Evolutionary conservation across 2,113 vertebrate genomes (phyloP).

Genomic region (Phycodurus eques): DNA sequence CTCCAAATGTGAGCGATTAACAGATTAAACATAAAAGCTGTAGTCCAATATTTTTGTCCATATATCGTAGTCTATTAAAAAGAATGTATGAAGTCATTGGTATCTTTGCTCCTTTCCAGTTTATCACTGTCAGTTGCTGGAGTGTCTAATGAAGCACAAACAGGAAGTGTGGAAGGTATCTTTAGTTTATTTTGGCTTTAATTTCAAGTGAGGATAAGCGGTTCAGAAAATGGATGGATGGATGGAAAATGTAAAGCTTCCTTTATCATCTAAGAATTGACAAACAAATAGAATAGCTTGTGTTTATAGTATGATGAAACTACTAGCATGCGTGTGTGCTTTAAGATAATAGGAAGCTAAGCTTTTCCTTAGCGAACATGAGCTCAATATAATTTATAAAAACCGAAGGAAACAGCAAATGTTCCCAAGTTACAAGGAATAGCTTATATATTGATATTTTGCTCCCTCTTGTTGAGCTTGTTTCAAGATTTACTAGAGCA

Average conservation of each 20-base stretch:
- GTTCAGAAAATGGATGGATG: no score
- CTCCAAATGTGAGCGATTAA: background rate
- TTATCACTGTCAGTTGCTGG: constrained; percentile 97
- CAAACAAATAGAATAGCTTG: background rate
- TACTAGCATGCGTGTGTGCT: background rate
- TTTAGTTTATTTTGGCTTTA: background rate
- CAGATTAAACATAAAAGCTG: background rate
- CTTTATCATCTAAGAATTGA: background rate
- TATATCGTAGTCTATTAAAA: background rate
- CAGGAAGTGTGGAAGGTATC: constrained; percentile 99
- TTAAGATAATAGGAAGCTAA: background rate
- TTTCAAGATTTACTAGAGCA: background rate
- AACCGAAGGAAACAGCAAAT: background rate
- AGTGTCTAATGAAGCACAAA: constrained; percentile 99
- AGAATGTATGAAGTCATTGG: background rate
- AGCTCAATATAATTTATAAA: background rate
- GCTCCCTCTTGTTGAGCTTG: background rate
- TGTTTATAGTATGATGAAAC: background rate
- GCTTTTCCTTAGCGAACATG: background rate
- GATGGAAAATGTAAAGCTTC: background rate
- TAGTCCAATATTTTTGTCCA: background rate
- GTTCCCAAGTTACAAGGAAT: background rate
- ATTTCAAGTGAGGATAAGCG: background rate
- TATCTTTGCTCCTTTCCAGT: constrained; percentile 71
- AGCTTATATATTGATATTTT: background rate